Percentiles rank a stretch among this genome's conserved stretches.
Conservation (phyloP, 2,113 vertebrate species). For the Agapornis roseicollis region DNA sequence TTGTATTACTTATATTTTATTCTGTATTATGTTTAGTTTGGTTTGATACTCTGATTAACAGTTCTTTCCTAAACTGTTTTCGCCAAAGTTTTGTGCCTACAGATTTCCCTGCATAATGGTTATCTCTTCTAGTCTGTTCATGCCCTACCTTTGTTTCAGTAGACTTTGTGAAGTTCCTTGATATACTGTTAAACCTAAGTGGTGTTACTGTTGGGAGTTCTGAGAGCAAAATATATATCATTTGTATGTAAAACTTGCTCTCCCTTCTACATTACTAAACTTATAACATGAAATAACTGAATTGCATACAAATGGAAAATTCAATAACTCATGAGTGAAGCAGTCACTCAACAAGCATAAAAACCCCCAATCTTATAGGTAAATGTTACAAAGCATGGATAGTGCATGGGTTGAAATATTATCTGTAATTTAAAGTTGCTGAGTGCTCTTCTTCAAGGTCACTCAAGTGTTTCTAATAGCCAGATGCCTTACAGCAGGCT, state of each 20-base stretch:
- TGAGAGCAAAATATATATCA: not conserved
- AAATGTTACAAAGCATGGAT: not conserved
- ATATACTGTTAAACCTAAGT: accelerated
- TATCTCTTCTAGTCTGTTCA: not conserved
- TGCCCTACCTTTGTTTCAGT: not conserved
- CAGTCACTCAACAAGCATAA: not conserved
- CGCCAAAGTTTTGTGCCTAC: not conserved
- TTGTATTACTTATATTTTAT: not conserved
- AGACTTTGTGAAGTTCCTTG: not conserved
- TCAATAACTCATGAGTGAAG: not conserved
- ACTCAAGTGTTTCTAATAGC: not conserved
- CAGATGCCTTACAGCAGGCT: not conserved
- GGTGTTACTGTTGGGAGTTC: not conserved
- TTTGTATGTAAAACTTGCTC: not conserved
- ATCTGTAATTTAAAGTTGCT: not conserved
- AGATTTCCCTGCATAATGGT: not conserved
- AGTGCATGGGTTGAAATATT: not conserved
- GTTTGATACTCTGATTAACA: not conserved
- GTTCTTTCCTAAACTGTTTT: not conserved
- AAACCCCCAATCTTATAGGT: not conserved
- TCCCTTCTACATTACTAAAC: not conserved
- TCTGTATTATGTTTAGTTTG: not conserved
- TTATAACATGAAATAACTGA: not conserved
- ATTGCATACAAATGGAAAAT: not conserved
- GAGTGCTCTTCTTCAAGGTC: not conserved